Percentiles rank a stretch among this genome's conserved stretches.
These are phyloP conservation scores for Solea senegalensis DNA, from an alignment of 2,113 vertebrate genomes.

Conservation along the genomic window DNA sequence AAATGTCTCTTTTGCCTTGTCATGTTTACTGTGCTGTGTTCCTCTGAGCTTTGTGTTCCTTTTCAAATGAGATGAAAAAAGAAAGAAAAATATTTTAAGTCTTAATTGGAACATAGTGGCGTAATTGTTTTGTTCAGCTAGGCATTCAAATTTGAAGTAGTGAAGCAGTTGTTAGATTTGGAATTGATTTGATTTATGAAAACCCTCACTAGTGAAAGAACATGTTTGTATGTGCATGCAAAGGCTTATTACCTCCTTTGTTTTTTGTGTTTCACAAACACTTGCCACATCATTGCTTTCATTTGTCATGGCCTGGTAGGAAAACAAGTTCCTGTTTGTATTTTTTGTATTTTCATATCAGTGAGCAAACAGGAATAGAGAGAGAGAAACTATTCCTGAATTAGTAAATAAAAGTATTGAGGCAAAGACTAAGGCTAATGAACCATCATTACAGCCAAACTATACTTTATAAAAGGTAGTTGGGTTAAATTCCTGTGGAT, in stretches of 20 bases:
- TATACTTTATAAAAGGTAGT: background rate
- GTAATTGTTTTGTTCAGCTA: no score
- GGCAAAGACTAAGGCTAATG: no score
- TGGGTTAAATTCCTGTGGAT: background rate
- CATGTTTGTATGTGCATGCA: background rate
- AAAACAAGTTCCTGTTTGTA: background rate
- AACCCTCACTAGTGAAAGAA: no score
- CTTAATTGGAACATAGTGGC: background rate
- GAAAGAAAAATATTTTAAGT: background rate
- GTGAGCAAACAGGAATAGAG: background rate
- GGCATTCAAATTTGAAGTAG: no score
- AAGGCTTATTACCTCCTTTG: background rate
- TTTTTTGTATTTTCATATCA: background rate
- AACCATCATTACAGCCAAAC: no score
- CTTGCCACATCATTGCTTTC: background rate
- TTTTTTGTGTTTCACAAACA: background rate
- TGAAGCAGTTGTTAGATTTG: background rate
- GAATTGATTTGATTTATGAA: background rate
- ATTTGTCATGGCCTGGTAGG: background rate
- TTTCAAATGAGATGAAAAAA: background rate
- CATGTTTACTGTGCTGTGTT: background rate
- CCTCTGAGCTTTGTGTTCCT: background rate
- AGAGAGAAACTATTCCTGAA: no score
- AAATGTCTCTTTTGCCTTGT: background rate
- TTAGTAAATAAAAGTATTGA: no score